phyloP scores from a whole-genome alignment of 37 sponge, comb jelly and placozoan species.

The Amphimedon queenslandica region DNA sequence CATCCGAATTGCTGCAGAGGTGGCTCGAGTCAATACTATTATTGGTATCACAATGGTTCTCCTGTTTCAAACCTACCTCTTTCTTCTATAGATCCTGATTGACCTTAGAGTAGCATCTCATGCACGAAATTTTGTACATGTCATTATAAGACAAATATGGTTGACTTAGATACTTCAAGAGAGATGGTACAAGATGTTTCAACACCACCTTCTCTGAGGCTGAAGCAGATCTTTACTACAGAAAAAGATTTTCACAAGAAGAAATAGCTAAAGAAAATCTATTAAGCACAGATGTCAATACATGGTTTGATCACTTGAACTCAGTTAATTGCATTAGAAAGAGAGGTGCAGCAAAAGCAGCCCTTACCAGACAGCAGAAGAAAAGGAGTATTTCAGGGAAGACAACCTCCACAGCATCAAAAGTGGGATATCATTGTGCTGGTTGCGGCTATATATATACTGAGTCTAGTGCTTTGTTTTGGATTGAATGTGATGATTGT shows the following conservation, averaged over 20 bases:
- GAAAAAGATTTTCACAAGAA: neutral
- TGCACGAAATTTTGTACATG: constrained; percentile 12
- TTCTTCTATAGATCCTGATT: constrained; percentile 6
- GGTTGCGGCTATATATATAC: neutral
- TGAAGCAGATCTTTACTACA: neutral
- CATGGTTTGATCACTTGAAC: constrained; percentile 42
- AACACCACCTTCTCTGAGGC: neutral
- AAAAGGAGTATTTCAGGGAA: neutral
- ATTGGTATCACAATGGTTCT: constrained; percentile 10
- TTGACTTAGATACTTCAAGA: neutral
- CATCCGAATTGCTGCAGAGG: constrained; percentile 20
- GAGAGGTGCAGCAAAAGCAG: constrained; percentile 46
- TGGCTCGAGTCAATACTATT: neutral
- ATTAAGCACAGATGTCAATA: constrained; percentile 2
- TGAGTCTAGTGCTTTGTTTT: constrained; percentile 10
- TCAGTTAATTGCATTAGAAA: constrained; percentile 33
- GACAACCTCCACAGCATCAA: neutral
- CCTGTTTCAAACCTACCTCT: neutral
- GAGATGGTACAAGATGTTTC: neutral
- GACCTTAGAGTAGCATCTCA: neutral
- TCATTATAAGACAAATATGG: neutral
- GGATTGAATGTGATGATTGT: constrained; percentile 18
- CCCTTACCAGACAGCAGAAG: constrained; percentile 17
- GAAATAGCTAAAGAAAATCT: constrained; percentile 18
- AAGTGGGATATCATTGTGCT: constrained; percentile 4